Conservation (phyloP, 2,888 invertebrate species). For the Drosophila putrida region DNA sequence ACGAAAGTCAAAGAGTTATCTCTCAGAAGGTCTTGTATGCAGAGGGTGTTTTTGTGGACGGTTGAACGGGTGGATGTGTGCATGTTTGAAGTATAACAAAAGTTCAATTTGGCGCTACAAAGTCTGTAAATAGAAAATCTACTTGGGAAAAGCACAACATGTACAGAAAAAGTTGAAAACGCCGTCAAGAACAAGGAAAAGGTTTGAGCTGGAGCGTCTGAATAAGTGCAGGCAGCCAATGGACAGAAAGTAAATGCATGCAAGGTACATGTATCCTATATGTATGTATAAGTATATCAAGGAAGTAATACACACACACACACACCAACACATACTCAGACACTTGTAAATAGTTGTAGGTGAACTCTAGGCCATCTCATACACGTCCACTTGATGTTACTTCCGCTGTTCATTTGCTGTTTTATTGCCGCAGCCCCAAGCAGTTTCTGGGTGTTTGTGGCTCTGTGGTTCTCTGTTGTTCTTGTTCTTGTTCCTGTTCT, state of each 20-base stretch:
- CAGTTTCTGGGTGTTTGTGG: conserved; percentile 21
- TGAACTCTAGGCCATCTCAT: conserved; percentile 45
- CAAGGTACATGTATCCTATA: conserved; percentile 43
- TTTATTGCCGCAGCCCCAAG: conserved; percentile 70
- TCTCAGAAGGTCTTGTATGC: conserved; percentile 15
- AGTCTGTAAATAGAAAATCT: conserved; percentile 71
- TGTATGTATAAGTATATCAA: conserved; percentile 20
- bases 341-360: conserved; percentile 17
- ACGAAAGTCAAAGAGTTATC: conserved; percentile 62
- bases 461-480: conserved; percentile 11
- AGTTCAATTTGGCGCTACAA: conserved; percentile 79
- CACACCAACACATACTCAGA: too few relatives aligned
- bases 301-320: conserved; percentile 14
- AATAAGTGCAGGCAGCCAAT: conserved; percentile 48
- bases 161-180: conserved; percentile 52
- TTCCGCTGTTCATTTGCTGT: conserved; percentile 80
- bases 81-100: conserved; percentile 58
- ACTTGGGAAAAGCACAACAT: conserved; percentile 67
- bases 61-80: conserved; percentile 25
- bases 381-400: conserved; percentile 67
- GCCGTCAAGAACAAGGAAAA: conserved; percentile 11
- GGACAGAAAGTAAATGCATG: conserved; percentile 68
- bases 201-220: conserved; percentile 10
- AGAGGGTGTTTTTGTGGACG: conserved; percentile 8
- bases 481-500: too few relatives aligned